Conservation (phyloP, 2,888 invertebrate genomes). For the Euproctis similis region DNA sequence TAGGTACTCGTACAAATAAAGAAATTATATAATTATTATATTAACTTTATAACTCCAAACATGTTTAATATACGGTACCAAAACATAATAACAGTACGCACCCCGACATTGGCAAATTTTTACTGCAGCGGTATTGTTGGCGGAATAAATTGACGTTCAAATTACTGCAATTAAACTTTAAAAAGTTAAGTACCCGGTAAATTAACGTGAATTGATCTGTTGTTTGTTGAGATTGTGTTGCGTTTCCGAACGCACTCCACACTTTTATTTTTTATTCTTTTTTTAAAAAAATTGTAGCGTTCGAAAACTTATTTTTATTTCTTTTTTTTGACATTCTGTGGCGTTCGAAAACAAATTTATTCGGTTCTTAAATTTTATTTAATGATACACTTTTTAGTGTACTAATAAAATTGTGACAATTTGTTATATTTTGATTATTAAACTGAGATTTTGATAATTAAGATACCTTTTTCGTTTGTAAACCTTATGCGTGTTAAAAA, state of each 20-base stretch:
- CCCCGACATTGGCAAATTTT: too few species aligned
- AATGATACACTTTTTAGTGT: constrained; percentile 29
- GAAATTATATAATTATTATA: too few species aligned
- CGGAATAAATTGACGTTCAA: constrained; percentile 30
- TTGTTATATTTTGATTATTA: constrained; percentile 32
- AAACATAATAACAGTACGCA: too few species aligned
- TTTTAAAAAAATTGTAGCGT: too few species aligned
- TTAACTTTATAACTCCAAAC: too few species aligned
- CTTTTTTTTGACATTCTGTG: too few species aligned
- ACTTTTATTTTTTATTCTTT: too few species aligned
- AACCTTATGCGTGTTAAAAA: too few species aligned
- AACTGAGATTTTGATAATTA: too few species aligned
- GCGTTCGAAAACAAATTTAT: constrained; percentile 23
- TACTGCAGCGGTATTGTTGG: constrained; percentile 28
- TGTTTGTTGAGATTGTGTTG: constrained; percentile 37
- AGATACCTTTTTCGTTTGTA: too few species aligned
- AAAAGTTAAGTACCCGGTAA: constrained; percentile 50
- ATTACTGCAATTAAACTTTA: constrained; percentile 45
- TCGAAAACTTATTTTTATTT: not conserved
- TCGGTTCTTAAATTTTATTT: constrained; percentile 42
- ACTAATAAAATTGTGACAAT: constrained; percentile 47
- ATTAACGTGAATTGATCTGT: constrained; percentile 46
- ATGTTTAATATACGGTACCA: too few species aligned
- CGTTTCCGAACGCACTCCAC: constrained; percentile 7
- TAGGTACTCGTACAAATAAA: too few species aligned